A percentile compares a stretch with the other conserved stretches of the same genome.
Evolutionary conservation across 1,140 invertebrate species (phyloP).

Genomic region (Uloborus diversus): DNA sequence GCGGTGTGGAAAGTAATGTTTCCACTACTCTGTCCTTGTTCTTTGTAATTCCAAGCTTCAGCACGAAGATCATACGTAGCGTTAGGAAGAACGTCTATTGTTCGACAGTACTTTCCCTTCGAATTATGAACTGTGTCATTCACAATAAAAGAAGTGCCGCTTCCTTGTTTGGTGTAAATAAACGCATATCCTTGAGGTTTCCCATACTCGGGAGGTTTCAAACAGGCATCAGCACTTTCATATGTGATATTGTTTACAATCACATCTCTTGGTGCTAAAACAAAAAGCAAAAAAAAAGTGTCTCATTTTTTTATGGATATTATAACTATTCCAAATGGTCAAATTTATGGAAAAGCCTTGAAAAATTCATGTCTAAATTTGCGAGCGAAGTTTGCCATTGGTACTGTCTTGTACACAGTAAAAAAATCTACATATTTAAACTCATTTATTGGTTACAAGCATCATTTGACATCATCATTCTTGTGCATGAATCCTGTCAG

Average conservation of each 20-base stretch:
- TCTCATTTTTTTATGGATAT: not conserved
- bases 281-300: not conserved
- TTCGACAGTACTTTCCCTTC: not conserved
- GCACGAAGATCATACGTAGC: constrained; percentile 14
- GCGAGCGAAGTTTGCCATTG: too few relatives aligned
- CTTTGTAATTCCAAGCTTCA: constrained; percentile 17
- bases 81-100: not conserved
- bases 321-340: too few relatives aligned
- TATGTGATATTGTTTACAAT: not conserved
- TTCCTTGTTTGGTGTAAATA: not conserved
- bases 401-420: too few relatives aligned
- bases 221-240: constrained; percentile 37
- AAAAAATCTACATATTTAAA: too few relatives aligned
- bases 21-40: constrained; percentile 2
- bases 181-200: constrained; percentile 29
- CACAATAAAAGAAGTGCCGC: not conserved
- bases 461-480: too few relatives aligned
- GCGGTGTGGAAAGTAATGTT: constrained; percentile 3
- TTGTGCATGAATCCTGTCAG: too few relatives aligned
- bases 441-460: too few relatives aligned
- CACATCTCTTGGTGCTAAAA: constrained; percentile 41
- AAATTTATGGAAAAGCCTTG: too few relatives aligned
- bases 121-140: constrained; percentile 3
- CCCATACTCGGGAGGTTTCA: constrained; percentile 24
- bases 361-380: too few relatives aligned